Evolutionary conservation across 64 coral and sea anemone genomes (phyloP).

Genomic region (Astreopora myriophthalma): DNA sequence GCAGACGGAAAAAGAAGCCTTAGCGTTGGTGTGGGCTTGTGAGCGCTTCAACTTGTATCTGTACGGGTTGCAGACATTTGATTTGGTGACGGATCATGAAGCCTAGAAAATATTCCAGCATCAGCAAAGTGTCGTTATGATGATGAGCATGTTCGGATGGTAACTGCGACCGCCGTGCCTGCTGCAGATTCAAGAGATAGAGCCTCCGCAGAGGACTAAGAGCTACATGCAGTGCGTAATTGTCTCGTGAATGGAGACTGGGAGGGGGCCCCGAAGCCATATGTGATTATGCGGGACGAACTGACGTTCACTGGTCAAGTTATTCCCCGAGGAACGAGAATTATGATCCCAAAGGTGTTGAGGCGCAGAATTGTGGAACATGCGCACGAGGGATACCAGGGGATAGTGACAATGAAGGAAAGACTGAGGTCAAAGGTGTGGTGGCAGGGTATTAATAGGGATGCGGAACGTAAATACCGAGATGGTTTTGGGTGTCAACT

Average conservation of each 20-base stretch:
- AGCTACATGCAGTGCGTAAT: too few species aligned
- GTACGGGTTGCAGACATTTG: neutral
- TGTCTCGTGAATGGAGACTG: too few species aligned
- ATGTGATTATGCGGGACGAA: too few species aligned
- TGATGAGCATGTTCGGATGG: slow-evolving; percentile 12
- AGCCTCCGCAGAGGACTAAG: too few species aligned
- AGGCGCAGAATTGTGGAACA: too few species aligned
- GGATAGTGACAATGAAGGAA: neutral
- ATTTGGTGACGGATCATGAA: slow-evolving; percentile 7
- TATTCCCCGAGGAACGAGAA: too few species aligned
- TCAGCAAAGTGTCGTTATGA: neutral
- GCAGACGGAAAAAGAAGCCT: neutral
- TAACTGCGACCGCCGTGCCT: neutral
- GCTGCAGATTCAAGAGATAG: slow-evolving; percentile 56
- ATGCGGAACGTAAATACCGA: slow-evolving; percentile 4
- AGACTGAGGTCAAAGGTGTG: slow-evolving; percentile 30
- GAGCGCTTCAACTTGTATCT: slow-evolving; percentile 4
- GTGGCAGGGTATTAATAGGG: slow-evolving; percentile 11
- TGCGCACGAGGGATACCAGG: neutral
- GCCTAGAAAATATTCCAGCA: neutral
- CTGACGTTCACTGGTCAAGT: neutral
- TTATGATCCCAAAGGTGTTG: too few species aligned
- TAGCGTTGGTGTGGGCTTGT: neutral
- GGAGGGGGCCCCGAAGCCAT: too few species aligned
- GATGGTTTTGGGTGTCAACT: slow-evolving; percentile 58